Evolutionary conservation across 1,140 invertebrate species (phyloP).

Genomic region (Panagrolaimus sp.): DNA sequence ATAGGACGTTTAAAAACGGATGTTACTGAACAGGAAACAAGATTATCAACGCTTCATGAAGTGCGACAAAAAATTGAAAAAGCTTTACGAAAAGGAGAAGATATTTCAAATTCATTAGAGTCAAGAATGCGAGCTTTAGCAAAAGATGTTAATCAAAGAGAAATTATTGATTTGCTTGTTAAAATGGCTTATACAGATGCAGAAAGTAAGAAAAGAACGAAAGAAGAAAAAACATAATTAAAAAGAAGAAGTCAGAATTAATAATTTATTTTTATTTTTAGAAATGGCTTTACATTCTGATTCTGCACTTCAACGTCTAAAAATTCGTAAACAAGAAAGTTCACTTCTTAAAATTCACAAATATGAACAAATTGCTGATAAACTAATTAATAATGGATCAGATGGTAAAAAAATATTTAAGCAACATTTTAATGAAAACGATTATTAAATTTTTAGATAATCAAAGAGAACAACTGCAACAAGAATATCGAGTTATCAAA

Average conservation of each 20-base stretch:
- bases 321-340: slow-evolving; percentile 50
- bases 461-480: slow-evolving; percentile 34
- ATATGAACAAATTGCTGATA: slow-evolving; percentile 52
- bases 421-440: slow-evolving; percentile 9
- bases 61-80: slow-evolving; percentile 48
- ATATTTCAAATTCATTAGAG: slow-evolving; percentile 45
- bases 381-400: slow-evolving; percentile 43
- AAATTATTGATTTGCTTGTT: slow-evolving; percentile 50
- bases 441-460: background rate
- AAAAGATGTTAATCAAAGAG: slow-evolving; percentile 47
- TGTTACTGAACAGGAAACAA: slow-evolving; percentile 38
- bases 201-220: slow-evolving; percentile 39
- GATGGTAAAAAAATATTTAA: slow-evolving; percentile 30
- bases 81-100: slow-evolving; percentile 43
- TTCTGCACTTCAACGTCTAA: slow-evolving; percentile 43
- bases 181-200: slow-evolving; percentile 48
- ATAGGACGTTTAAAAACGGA: slow-evolving; percentile 46
- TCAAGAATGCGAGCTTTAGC: slow-evolving; percentile 41
- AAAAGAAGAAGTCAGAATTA: no score
- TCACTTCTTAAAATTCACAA: slow-evolving; percentile 47
- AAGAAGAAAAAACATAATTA: background rate
- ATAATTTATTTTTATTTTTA: slow-evolving; percentile 24
- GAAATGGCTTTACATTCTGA: slow-evolving; percentile 53
- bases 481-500: slow-evolving; percentile 52
- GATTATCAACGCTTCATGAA: slow-evolving; percentile 37